Conservation (phyloP, 2,888 invertebrate genomes). For the Margaritifera margaritifera region DNA sequence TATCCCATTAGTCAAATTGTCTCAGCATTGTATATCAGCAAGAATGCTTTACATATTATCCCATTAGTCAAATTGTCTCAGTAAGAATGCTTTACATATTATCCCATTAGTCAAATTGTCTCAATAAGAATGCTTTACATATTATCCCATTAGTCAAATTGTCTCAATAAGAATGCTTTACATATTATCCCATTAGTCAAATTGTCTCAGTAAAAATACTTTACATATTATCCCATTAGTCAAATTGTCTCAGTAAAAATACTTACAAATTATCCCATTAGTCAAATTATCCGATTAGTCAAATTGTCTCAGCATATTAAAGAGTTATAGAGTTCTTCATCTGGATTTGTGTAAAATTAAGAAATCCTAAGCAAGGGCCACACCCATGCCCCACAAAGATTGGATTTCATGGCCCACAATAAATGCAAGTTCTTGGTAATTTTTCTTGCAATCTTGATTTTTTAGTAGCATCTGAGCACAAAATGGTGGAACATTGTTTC, state of each 20-base stretch:
- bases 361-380: too few relatives aligned
- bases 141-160: constrained; percentile 4
- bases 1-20: constrained; percentile 3
- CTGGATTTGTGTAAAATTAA: too few relatives aligned
- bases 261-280: constrained; percentile 1
- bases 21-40: constrained; percentile 78
- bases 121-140: constrained; percentile 72
- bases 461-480: too few relatives aligned
- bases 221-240: constrained; percentile 1
- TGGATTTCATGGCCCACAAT: too few relatives aligned
- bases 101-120: background rate
- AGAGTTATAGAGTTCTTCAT: background rate
- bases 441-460: too few relatives aligned
- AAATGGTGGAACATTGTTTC: too few relatives aligned
- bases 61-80: constrained; percentile 49
- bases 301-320: background rate
- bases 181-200: background rate
- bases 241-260: constrained; percentile 72
- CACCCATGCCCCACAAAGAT: too few relatives aligned
- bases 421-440: too few relatives aligned
- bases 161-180: constrained; percentile 72
- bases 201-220: constrained; percentile 72
- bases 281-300: too few relatives aligned
- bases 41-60: constrained; percentile 29
- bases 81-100: constrained; percentile 68